Conservation (phyloP, 2,113 vertebrate species). For the Aleadryas rufinucha region DNA sequence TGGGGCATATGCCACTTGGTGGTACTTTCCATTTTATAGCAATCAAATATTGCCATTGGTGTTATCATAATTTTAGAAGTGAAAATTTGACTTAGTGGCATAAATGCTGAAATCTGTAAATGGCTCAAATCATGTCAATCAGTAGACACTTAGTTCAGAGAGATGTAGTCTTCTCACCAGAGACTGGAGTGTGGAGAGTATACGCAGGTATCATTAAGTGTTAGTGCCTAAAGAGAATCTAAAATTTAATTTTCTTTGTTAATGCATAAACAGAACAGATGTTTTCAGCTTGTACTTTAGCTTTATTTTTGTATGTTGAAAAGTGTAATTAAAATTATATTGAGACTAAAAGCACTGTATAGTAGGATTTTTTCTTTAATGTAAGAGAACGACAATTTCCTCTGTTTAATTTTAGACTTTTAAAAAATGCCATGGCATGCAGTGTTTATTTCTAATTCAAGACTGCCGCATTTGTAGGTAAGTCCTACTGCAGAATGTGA, state of each 20-base stretch:
- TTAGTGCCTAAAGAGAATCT: neutral
- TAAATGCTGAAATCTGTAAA: neutral
- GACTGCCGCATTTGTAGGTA: neutral
- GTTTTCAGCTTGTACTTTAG: neutral
- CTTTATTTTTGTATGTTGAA: constrained; percentile 49
- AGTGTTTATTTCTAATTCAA: neutral
- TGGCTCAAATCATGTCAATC: neutral
- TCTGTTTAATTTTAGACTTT: neutral
- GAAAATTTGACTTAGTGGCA: neutral
- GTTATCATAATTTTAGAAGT: neutral
- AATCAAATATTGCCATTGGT: neutral
- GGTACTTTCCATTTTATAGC: neutral
- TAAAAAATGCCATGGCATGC: neutral
- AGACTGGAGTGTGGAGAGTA: neutral
- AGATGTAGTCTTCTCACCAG: neutral
- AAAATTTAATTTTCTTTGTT: neutral
- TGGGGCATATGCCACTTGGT: neutral
- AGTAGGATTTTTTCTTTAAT: neutral
- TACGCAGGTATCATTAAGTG: neutral
- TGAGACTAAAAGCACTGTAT: neutral
- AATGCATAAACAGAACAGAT: neutral
- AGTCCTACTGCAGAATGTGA: neutral
- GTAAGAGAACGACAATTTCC: neutral
- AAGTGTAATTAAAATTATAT: neutral
- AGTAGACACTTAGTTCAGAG: neutral